Evolutionary conservation across 2,113 vertebrate species (phyloP).

Genomic region (Megalops atlanticus): DNA sequence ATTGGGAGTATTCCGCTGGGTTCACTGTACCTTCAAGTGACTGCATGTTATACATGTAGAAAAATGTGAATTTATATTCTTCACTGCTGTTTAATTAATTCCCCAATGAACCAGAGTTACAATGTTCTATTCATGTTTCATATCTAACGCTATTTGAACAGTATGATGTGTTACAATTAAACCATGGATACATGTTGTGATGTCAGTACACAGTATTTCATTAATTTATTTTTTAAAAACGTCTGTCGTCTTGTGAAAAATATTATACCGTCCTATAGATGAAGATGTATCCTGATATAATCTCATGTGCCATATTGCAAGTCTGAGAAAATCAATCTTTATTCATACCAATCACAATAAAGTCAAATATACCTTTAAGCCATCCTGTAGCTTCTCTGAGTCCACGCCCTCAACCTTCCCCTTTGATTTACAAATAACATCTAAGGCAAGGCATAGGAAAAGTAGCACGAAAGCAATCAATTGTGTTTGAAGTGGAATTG

Average conservation of each 20-base stretch:
- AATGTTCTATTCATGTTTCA: neutral
- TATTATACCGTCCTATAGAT: no score
- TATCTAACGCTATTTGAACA: neutral
- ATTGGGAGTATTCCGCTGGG: neutral
- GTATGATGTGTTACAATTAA: neutral
- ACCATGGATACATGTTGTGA: neutral
- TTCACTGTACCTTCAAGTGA: neutral
- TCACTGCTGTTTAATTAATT: neutral
- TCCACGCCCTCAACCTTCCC: neutral
- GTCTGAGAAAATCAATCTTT: constrained; percentile 69
- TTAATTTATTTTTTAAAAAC: no score
- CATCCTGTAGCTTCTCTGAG: constrained; percentile 49
- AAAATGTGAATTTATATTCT: neutral
- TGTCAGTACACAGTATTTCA: neutral
- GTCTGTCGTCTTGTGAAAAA: no score
- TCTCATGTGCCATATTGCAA: constrained; percentile 48
- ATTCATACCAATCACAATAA: constrained; percentile 68
- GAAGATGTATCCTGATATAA: constrained; percentile 4
- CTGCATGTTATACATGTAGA: neutral
- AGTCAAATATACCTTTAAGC: constrained; percentile 51
- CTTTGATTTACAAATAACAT: neutral
- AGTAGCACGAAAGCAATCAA: neutral
- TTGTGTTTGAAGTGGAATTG: neutral
- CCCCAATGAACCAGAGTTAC: neutral
- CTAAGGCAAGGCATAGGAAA: neutral